These are phyloP conservation scores for Sinocyclocheilus grahami DNA, from an alignment of 2,113 vertebrate species.

Conservation along the genomic window DNA sequence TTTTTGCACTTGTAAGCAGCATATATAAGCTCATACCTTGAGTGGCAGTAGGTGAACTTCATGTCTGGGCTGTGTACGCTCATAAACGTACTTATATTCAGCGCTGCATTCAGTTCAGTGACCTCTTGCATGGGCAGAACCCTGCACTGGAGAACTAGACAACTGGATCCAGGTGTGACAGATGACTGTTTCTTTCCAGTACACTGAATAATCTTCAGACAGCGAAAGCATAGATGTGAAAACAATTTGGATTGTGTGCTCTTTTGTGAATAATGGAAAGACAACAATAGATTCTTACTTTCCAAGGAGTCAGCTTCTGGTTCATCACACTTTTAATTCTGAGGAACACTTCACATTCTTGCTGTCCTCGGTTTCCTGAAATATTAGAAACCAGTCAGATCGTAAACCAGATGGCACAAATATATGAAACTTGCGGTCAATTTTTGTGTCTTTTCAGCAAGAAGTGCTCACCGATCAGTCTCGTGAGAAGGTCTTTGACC, in stretches of 20 bases:
- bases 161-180: slow-evolving; percentile 28
- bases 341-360: slow-evolving; percentile 57
- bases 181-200: slow-evolving; percentile 50
- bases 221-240: not conserved
- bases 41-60: slow-evolving; percentile 64
- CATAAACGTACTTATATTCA: slow-evolving; percentile 55
- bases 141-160: slow-evolving; percentile 61
- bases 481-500: slow-evolving; percentile 58
- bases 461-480: slow-evolving; percentile 49
- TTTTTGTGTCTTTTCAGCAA: not conserved
- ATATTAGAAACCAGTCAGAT: not conserved
- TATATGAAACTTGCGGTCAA: too few species aligned
- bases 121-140: slow-evolving; percentile 50
- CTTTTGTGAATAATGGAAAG: slow-evolving; percentile 21
- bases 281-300: slow-evolving; percentile 49
- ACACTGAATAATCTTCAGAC: slow-evolving; percentile 62
- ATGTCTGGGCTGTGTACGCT: slow-evolving; percentile 63
- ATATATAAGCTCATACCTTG: slow-evolving; percentile 53
- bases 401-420: too few species aligned
- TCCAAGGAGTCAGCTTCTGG: slow-evolving; percentile 58
- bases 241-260: not conserved
- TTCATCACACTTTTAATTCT: slow-evolving; percentile 56
- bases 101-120: slow-evolving; percentile 33
- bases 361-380: slow-evolving; percentile 17
- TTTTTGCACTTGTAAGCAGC: not conserved